Conservation (phyloP, 1,140 invertebrate species). For the Goniozus legneri region DNA sequence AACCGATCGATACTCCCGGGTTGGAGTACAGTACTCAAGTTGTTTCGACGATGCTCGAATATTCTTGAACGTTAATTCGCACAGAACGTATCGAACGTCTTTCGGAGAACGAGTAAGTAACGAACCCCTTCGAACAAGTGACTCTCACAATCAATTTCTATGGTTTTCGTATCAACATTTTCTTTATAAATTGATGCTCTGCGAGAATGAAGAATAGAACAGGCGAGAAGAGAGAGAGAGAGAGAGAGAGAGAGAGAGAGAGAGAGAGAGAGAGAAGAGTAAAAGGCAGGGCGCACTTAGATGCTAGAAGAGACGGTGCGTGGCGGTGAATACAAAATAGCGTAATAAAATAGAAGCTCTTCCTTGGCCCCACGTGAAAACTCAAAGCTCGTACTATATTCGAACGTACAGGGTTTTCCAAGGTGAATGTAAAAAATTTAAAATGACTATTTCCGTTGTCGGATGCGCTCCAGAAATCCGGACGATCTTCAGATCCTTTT, state of each 20-base stretch:
- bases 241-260: not conserved
- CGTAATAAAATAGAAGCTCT: constrained; percentile 25
- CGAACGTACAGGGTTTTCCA: not conserved
- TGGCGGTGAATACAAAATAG: constrained; percentile 41
- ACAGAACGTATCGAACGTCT: too few relatives aligned
- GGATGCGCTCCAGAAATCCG: not conserved
- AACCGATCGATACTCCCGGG: too few relatives aligned
- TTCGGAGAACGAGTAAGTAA: too few relatives aligned
- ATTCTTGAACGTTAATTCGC: too few relatives aligned
- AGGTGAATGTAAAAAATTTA: constrained; percentile 8
- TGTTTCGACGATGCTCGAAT: too few relatives aligned
- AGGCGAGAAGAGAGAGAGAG: constrained; percentile 2
- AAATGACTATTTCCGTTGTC: not conserved
- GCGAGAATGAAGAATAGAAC: not conserved
- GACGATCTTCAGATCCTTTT: not conserved
- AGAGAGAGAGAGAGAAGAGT: not conserved
- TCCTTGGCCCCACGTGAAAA: not conserved
- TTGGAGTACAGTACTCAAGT: too few relatives aligned
- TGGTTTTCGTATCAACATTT: too few relatives aligned
- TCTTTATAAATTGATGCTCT: too few relatives aligned
- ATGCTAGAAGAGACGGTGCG: constrained; percentile 19
- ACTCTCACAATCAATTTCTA: too few relatives aligned
- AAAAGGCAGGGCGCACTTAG: not conserved
- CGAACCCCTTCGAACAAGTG: too few relatives aligned
- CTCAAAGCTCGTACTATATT: not conserved